Evolutionary conservation across 2,113 vertebrate genomes (phyloP).

Genomic region (Bubo bubo): DNA sequence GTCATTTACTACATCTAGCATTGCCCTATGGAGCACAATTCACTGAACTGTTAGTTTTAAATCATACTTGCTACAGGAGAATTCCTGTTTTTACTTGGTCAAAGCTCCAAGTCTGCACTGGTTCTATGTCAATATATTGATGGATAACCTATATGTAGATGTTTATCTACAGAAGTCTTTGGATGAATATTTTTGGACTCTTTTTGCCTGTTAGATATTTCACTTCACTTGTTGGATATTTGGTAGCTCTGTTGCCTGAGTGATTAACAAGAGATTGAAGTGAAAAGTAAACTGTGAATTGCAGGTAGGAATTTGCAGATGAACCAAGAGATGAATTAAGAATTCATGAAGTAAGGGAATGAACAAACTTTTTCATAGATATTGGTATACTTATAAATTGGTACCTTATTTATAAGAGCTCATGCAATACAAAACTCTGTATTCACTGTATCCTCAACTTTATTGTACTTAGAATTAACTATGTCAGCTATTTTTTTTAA

Average conservation of each 20-base stretch:
- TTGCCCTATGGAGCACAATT: not conserved
- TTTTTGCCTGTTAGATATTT: not conserved
- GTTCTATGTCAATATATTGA: not conserved
- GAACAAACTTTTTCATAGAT: not conserved
- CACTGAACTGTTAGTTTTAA: not conserved
- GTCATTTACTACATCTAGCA: not conserved
- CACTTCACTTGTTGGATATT: not conserved
- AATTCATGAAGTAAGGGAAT: not conserved
- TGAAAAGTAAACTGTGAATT: conserved; percentile 3
- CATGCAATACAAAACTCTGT: not conserved
- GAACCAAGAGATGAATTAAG: not conserved
- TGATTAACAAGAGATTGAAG: not conserved
- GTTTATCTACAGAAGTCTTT: not conserved
- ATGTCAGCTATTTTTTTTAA: not conserved
- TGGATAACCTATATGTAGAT: not conserved
- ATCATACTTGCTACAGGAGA: not conserved
- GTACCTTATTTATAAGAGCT: not conserved
- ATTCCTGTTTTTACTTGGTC: not conserved
- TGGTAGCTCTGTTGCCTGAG: not conserved
- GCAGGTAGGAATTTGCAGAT: not conserved
- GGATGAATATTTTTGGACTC: not conserved
- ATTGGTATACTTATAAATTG: not conserved
- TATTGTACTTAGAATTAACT: not conserved
- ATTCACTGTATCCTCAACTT: not conserved
- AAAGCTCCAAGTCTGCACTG: not conserved